Percentiles rank a stretch among this genome's conserved stretches.
Conservation (phyloP, 2,113 vertebrate species). For the Corydoras sp. region DNA sequence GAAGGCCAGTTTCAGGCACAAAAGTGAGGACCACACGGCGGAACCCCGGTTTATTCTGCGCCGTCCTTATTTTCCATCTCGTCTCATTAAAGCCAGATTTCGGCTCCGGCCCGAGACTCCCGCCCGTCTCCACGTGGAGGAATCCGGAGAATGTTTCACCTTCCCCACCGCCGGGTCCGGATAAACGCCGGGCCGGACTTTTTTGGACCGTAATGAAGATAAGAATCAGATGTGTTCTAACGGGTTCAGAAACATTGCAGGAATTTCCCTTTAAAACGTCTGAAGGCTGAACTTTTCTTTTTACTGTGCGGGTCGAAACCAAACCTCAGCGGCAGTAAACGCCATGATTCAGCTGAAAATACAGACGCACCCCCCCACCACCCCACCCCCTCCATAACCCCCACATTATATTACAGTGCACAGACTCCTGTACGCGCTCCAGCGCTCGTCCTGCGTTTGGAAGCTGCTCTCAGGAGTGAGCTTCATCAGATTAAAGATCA, state of each 20-base stretch:
- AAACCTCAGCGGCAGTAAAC: slow-evolving; percentile 30
- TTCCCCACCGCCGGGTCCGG: slow-evolving; percentile 22
- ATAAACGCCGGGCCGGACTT: slow-evolving; percentile 22
- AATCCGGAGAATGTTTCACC: slow-evolving; percentile 41
- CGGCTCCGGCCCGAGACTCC: not conserved
- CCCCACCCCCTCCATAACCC: not conserved
- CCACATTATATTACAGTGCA: slow-evolving; percentile 39
- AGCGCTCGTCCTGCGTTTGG: not conserved
- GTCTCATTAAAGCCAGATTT: too few species aligned
- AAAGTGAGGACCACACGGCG: too few species aligned
- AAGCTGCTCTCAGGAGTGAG: not conserved
- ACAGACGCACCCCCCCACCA: slow-evolving; percentile 7
- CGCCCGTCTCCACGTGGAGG: slow-evolving; percentile 17
- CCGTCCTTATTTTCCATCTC: too few species aligned
- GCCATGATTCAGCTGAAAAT: slow-evolving; percentile 43
- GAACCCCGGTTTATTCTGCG: too few species aligned
- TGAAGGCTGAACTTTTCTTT: slow-evolving; percentile 15
- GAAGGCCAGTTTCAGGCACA: too few species aligned
- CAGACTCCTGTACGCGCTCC: slow-evolving; percentile 6
- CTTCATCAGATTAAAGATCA: not conserved
- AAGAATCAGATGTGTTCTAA: slow-evolving; percentile 33
- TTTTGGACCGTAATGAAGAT: slow-evolving; percentile 29
- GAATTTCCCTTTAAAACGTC: slow-evolving; percentile 26
- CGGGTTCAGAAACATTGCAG: slow-evolving; percentile 21
- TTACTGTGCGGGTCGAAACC: slow-evolving; percentile 7